Evolutionary conservation across 2,113 vertebrate species (phyloP), one percentile per base, ranked within the genome.

Genomic region (Esox niger): DNA sequence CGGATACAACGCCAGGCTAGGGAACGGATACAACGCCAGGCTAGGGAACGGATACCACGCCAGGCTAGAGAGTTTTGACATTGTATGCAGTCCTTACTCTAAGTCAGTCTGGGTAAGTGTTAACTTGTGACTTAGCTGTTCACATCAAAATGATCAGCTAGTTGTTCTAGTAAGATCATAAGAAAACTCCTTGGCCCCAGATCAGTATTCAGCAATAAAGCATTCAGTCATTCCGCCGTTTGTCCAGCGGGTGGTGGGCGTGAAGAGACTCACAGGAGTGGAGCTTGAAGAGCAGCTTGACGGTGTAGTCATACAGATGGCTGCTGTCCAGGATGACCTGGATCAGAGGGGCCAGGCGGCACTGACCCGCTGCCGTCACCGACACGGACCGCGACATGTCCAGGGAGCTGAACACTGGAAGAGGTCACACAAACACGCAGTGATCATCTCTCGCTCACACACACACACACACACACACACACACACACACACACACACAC

Each of bases 341-440:
- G 80, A 98, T 98, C 67, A 99, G 93, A 0, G 97, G 97, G 6
- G 96, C 96, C 21, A 98, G 89, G n/a, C 97, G 97, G 84, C 97
- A 99, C 90, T 98, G 97, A 15, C 97, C 97, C 0, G 96, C 91
- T 0, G 95, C 91, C 0, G 97, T 98, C 85, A 98, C 96, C 0
- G 97, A 99, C 74, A 99, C 96, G 0, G 97, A 97, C 58, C 96
- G 95, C 0, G 97, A 99, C 96, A 98, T 98, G 86, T 99, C 97
- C 82, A 99, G 79, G 10, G 97, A 98, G 80, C 85, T 95, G 89
- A 99, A 99, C 26, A 99, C 97, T 99, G 79, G 0, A 0, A 52
- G 27, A 58, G 6, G 72, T 61, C 9, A 78, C 9, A 72, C 9
- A 71, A 59, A 59, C 15, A 62, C 69, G 47, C 46, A 60, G 17